Evolutionary conservation across 2,113 vertebrate genomes (phyloP).

Genomic region (Oryzias curvinotus): DNA sequence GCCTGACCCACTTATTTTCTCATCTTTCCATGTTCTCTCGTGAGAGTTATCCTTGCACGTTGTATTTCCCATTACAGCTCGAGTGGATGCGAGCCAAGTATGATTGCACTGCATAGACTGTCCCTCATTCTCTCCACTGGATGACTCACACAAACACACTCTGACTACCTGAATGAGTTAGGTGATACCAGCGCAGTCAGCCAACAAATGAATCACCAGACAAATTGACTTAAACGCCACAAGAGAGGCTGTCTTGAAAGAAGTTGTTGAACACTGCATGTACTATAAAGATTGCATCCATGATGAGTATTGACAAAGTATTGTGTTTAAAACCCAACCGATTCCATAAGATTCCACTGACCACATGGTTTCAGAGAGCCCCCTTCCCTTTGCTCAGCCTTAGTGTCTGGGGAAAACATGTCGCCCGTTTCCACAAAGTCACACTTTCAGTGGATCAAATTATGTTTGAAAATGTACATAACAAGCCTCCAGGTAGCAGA

Average conservation of each 20-base stretch:
- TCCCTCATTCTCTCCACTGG: constrained; percentile 30
- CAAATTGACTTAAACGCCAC: constrained; percentile 77
- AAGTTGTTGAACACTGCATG: constrained; percentile 52
- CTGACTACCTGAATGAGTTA: constrained; percentile 70
- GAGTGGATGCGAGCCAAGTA: constrained; percentile 75
- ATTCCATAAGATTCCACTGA: constrained; percentile 39
- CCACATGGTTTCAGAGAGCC: constrained; percentile 13
- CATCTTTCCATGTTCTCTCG: constrained; percentile 79
- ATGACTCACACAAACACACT: constrained; percentile 38
- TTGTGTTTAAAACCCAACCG: constrained; percentile 58
- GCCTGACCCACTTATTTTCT: constrained; percentile 85
- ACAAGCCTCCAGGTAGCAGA: not conserved
- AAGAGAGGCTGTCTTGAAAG: constrained; percentile 69
- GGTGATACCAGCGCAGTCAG: constrained; percentile 73
- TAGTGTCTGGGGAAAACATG: not conserved
- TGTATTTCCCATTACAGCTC: constrained; percentile 73
- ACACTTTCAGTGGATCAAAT: constrained; percentile 9
- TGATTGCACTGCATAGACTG: constrained; percentile 54
- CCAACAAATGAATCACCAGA: constrained; percentile 79
- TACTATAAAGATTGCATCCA: constrained; percentile 46
- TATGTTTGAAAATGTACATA: constrained; percentile 12
- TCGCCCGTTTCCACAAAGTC: not conserved
- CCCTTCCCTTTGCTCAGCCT: not conserved
- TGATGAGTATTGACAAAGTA: constrained; percentile 74
- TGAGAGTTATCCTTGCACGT: constrained; percentile 74